Evolutionary conservation across 2,888 invertebrate species (phyloP).

Genomic region (Eupeodes luniger): DNA sequence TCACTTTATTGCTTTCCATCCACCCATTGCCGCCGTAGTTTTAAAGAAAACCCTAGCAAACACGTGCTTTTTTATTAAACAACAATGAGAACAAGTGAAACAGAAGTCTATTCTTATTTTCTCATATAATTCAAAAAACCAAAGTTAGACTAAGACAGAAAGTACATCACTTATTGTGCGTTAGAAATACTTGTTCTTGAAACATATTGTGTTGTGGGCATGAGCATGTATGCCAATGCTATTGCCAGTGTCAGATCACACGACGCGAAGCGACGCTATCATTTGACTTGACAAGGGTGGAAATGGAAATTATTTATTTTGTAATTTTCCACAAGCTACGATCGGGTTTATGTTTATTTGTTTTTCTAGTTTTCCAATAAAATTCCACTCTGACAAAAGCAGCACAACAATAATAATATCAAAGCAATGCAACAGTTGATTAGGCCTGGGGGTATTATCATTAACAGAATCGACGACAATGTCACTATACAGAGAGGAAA

Average conservation of each 20-base stretch:
- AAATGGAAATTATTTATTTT: constrained; percentile 18
- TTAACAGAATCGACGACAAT: neutral
- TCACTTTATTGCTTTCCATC: neutral
- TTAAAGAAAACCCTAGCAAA: constrained; percentile 32
- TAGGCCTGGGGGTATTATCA: neutral
- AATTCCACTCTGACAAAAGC: constrained; percentile 31
- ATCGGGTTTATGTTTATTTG: constrained; percentile 3
- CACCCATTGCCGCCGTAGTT: constrained; percentile 2
- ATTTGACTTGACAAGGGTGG: constrained; percentile 5
- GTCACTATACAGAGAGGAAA: constrained; percentile 10
- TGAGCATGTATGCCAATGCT: constrained; percentile 18
- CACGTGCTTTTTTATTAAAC: constrained; percentile 46
- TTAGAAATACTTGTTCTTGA: constrained; percentile 5
- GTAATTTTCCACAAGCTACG: constrained; percentile 41
- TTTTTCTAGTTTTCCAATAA: constrained; percentile 12
- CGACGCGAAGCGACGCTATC: neutral
- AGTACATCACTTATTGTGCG: neutral
- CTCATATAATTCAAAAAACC: neutral
- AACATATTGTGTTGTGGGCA: neutral
- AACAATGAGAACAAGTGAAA: constrained; percentile 35
- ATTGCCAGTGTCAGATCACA: neutral
- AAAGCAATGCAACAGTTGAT: constrained; percentile 43
- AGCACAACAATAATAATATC: neutral
- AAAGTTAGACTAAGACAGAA: constrained; percentile 56
- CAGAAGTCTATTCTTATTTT: constrained; percentile 5